These are phyloP conservation scores for Nemurella pictetii DNA, from an alignment of 2,888 invertebrate genomes.

Conservation along the genomic window DNA sequence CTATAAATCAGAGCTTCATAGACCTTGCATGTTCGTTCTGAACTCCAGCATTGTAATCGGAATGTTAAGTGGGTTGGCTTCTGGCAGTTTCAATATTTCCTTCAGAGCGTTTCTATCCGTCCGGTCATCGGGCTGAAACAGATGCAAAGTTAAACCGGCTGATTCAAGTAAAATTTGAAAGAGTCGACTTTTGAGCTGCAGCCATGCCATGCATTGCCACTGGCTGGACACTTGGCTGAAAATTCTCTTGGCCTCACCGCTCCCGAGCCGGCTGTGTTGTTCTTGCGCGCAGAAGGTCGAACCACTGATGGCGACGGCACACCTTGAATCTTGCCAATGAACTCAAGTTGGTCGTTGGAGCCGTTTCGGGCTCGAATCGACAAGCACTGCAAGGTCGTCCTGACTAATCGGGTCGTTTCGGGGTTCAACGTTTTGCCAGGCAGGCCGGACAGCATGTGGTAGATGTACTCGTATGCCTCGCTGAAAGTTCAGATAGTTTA, in stretches of 20 bases:
- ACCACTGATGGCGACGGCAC: not conserved
- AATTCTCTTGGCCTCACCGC: too few relatives aligned
- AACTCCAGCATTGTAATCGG: not conserved
- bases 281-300: too few relatives aligned
- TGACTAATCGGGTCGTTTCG: not conserved
- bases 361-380: not conserved
- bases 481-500: not conserved
- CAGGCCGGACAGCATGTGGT: not conserved
- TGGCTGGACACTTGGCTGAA: too few relatives aligned
- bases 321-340: not conserved
- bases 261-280: too few relatives aligned
- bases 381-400: not conserved
- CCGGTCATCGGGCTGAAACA: not conserved
- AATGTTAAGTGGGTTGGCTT: not conserved
- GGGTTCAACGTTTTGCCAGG: not conserved
- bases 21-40: not conserved
- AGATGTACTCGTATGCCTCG: constrained; percentile 4
- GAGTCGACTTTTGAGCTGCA: not conserved
- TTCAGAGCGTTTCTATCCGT: not conserved
- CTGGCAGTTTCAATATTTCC: not conserved
- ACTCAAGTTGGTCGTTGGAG: not conserved
- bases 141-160: too few relatives aligned
- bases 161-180: too few relatives aligned
- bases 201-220: too few relatives aligned
- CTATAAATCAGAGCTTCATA: too few relatives aligned